A percentile compares a stretch with the other conserved stretches of the same genome.
phyloP scores from a whole-genome alignment of 2,797 vertebrate species.

The Mycteria americana region DNA sequence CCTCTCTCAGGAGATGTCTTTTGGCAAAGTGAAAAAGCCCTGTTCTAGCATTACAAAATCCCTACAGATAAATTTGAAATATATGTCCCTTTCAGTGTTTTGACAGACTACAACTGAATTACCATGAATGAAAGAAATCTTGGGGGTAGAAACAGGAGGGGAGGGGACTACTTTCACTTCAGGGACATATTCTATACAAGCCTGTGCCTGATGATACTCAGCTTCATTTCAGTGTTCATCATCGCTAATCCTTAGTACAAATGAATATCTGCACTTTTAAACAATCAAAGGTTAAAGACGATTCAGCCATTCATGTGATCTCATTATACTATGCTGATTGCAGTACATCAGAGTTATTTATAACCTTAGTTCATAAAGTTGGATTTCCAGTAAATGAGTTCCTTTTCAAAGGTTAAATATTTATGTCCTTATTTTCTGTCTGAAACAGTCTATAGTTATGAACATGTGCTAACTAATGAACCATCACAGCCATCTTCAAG shows the following conservation, averaged over 20 bases:
- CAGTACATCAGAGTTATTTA: conserved; percentile 68
- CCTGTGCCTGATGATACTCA: conserved; percentile 5
- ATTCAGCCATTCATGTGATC: conserved; percentile 64
- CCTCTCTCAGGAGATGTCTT: conserved; percentile 14
- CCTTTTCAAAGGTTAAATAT: conserved; percentile 76
- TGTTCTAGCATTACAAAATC: conserved; percentile 45
- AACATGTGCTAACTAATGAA: conserved; percentile 36
- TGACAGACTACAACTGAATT: conserved; percentile 66
- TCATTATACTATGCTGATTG: conserved; percentile 68
- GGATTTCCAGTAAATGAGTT: conserved; percentile 72
- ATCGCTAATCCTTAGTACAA: conserved; percentile 22
- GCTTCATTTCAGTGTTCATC: conserved; percentile 15
- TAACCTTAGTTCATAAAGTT: conserved; percentile 64
- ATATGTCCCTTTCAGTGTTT: conserved; percentile 55
- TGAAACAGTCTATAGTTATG: conserved; percentile 41
- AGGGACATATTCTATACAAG: conserved; percentile 32
- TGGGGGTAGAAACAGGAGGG: neutral
- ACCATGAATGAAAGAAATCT: neutral
- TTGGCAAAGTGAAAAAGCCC: conserved; percentile 39
- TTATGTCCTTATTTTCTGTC: conserved; percentile 65
- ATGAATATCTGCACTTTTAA: conserved; percentile 66
- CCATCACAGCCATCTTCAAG: neutral
- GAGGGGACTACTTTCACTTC: neutral
- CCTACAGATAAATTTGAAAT: conserved; percentile 59
- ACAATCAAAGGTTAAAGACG: conserved; percentile 74